Evolutionary conservation across 2,113 vertebrate genomes (phyloP).

Genomic region (Fulmarus glacialis): DNA sequence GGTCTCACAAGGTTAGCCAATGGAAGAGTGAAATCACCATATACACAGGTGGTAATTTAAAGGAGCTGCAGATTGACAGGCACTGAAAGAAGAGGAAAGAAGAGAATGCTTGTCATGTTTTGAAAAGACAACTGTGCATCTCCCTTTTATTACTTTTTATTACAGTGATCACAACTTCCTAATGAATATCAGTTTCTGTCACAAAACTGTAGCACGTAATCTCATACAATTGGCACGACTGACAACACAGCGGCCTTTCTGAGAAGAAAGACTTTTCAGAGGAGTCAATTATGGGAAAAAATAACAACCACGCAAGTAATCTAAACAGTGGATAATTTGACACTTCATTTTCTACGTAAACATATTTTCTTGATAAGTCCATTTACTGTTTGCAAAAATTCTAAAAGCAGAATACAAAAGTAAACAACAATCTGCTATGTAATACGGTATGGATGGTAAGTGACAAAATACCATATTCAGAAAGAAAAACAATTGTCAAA

Average conservation of each 20-base stretch:
- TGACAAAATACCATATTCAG: constrained; percentile 24
- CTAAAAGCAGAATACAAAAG: constrained; percentile 32
- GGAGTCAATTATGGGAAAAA: constrained; percentile 45
- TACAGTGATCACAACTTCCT: constrained; percentile 58
- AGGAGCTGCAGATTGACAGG: constrained; percentile 26
- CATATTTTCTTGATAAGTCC: constrained; percentile 42
- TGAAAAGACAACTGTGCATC: constrained; percentile 28
- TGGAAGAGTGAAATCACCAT: background rate
- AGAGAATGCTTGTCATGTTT: constrained; percentile 42
- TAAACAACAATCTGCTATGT: constrained; percentile 34
- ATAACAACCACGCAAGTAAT: constrained; percentile 40
- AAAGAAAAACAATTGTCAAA: constrained; percentile 26
- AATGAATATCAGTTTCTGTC: constrained; percentile 63
- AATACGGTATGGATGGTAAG: background rate
- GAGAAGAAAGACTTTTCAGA: constrained; percentile 31
- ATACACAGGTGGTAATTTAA: background rate
- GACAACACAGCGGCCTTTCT: constrained; percentile 1
- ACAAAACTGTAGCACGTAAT: constrained; percentile 35
- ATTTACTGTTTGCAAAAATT: constrained; percentile 35
- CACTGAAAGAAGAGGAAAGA: background rate
- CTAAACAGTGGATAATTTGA: constrained; percentile 36
- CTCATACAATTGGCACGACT: constrained; percentile 38
- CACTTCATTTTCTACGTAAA: constrained; percentile 53
- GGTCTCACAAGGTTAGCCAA: background rate
- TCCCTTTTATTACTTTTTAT: constrained; percentile 60